Evolutionary conservation across 30 jellyfish, hydroid and myxozoan genomes (phyloP).

Genomic region (Aurelia aurita complex sp. Pacific): DNA sequence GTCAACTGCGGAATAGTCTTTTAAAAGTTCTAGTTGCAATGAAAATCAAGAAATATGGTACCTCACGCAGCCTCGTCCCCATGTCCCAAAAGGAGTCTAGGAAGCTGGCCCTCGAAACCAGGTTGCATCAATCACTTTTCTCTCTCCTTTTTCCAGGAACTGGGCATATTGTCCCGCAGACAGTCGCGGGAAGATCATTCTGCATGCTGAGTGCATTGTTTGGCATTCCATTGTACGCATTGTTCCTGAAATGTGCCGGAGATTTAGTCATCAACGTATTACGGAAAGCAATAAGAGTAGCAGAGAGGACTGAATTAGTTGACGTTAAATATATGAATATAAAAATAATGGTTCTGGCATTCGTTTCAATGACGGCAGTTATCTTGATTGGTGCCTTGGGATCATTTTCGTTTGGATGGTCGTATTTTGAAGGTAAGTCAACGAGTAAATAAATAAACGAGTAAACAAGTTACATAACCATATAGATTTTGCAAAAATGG

Average conservation of each 20-base stretch:
- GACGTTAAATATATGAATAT: conserved; percentile 19
- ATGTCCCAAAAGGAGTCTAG: too few relatives aligned
- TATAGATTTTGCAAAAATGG: too few relatives aligned
- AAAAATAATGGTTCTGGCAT: conserved; percentile 22
- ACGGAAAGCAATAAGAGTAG: not conserved
- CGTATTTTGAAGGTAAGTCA: conserved; percentile 40
- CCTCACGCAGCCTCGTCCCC: too few relatives aligned
- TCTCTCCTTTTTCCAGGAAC: conserved; percentile 17
- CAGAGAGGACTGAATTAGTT: not conserved
- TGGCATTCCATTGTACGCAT: conserved; percentile 59
- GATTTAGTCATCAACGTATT: conserved; percentile 35
- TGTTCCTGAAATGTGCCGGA: conserved; percentile 51
- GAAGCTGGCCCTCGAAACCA: too few relatives aligned
- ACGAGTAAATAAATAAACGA: too few relatives aligned
- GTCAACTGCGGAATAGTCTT: too few relatives aligned
- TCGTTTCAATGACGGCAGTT: not conserved
- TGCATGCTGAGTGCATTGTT: conserved; percentile 47
- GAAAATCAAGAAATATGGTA: too few relatives aligned
- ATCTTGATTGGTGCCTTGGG: conserved; percentile 47
- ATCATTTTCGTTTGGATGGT: conserved; percentile 28
- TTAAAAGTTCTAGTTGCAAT: too few relatives aligned
- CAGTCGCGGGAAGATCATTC: conserved; percentile 35
- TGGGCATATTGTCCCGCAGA: conserved; percentile 53
- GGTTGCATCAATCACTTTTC: too few relatives aligned
- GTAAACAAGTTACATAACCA: too few relatives aligned